Evolutionary conservation across 2,888 invertebrate species (phyloP).

Genomic region (Scaptomyza cyrtandrae): DNA sequence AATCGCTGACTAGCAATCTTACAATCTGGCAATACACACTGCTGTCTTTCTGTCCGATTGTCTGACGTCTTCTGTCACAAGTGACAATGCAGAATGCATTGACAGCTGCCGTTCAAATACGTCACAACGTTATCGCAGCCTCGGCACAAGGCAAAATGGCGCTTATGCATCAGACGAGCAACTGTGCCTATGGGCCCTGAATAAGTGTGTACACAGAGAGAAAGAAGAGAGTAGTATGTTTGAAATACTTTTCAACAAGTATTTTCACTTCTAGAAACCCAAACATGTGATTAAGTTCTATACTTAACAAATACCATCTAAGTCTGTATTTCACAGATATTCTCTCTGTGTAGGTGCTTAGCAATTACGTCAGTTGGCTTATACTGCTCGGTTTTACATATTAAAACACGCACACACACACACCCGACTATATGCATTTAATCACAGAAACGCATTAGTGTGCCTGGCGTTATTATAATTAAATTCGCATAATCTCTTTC

Average conservation of each 20-base stretch:
- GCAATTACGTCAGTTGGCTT: slow-evolving; percentile 47
- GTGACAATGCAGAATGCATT: slow-evolving; percentile 52
- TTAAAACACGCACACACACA: not conserved
- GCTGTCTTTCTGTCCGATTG: not conserved
- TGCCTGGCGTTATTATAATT: slow-evolving; percentile 67
- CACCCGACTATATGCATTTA: not conserved
- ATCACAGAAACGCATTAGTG: slow-evolving; percentile 48
- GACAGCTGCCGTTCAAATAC: slow-evolving; percentile 32
- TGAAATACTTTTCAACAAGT: too few relatives aligned
- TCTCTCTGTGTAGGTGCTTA: slow-evolving; percentile 1
- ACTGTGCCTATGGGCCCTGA: slow-evolving; percentile 5
- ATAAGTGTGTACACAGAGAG: slow-evolving; percentile 1
- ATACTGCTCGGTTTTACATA: slow-evolving; percentile 27
- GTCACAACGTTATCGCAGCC: slow-evolving; percentile 42
- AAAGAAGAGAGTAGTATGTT: not conserved
- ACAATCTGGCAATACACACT: slow-evolving; percentile 32
- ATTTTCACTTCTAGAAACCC: too few relatives aligned
- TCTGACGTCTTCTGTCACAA: slow-evolving; percentile 34
- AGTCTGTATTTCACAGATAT: not conserved
- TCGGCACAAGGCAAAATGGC: not conserved
- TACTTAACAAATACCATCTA: too few relatives aligned
- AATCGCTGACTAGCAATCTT: slow-evolving; percentile 40
- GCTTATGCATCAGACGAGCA: slow-evolving; percentile 2
- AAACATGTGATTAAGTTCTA: too few relatives aligned
- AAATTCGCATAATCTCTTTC: slow-evolving; percentile 56